Evolutionary conservation across 2,113 vertebrate genomes (phyloP).

Genomic region (Etheostoma spectabile): DNA sequence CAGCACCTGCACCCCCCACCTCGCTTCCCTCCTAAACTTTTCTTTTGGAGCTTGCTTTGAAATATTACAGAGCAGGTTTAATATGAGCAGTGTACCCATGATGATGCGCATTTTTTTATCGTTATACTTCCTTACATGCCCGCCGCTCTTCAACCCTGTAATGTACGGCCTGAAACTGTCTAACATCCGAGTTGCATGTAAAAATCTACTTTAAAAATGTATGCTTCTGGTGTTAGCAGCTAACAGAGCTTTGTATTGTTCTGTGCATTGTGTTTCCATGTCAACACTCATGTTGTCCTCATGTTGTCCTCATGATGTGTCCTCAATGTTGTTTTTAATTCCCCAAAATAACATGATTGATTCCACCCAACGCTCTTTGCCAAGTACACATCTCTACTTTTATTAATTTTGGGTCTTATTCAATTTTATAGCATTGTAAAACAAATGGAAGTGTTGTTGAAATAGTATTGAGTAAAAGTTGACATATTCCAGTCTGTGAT

Average conservation of each 20-base stretch:
- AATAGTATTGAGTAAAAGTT: too few species aligned
- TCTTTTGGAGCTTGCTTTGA: neutral
- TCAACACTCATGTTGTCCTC: too few species aligned
- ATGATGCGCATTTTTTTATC: neutral
- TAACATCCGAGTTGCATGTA: neutral
- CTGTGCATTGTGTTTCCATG: neutral
- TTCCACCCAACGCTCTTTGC: too few species aligned
- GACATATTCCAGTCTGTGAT: too few species aligned
- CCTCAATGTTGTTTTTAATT: too few species aligned
- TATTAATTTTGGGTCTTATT: too few species aligned
- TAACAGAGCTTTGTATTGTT: neutral
- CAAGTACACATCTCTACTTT: too few species aligned
- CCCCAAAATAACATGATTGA: too few species aligned
- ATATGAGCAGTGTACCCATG: neutral
- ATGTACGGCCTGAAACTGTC: neutral
- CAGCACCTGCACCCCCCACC: slow-evolving; percentile 16
- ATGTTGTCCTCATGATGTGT: too few species aligned
- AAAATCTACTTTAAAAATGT: neutral
- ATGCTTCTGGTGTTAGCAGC: neutral
- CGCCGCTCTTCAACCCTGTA: neutral
- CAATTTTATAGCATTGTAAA: too few species aligned
- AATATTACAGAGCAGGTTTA: neutral
- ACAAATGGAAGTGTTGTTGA: too few species aligned
- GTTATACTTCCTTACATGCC: neutral
- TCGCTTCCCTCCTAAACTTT: neutral